A percentile compares a stretch with the other conserved stretches of the same genome.
Conservation (phyloP, 2,797 vertebrate genomes). For the Macropodus opercularis region DNA sequence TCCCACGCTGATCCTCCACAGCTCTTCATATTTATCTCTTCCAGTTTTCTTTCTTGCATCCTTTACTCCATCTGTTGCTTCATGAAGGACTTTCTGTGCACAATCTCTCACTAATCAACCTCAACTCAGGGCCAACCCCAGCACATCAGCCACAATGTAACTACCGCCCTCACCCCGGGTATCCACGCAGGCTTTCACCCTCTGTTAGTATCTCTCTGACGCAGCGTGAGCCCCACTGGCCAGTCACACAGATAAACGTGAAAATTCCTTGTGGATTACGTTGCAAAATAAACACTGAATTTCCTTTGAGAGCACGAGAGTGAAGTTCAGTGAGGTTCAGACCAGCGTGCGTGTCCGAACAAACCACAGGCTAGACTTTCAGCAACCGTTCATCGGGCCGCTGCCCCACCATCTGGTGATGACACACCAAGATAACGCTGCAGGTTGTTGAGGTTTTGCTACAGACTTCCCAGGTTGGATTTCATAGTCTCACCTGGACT, state of each 20-base stretch:
- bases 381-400: no score
- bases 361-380: no score
- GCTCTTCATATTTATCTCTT: slow-evolving; percentile 11
- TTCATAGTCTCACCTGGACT: background rate
- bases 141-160: slow-evolving; percentile 57
- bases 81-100: slow-evolving; percentile 53
- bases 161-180: slow-evolving; percentile 45
- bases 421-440: background rate
- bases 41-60: slow-evolving; percentile 19
- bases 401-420: no score
- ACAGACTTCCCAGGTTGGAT: background rate
- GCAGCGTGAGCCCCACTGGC: background rate
- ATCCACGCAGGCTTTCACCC: background rate
- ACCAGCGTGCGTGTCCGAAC: no score
- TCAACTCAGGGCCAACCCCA: slow-evolving; percentile 48
- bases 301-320: no score
- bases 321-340: no score
- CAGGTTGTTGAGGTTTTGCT: background rate
- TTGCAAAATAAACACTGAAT: background rate
- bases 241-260: no score
- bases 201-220: background rate
- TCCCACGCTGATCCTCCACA: slow-evolving; percentile 9
- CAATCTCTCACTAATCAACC: slow-evolving; percentile 58
- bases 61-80: slow-evolving; percentile 53
- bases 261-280: background rate